Base-by-base conservation (phyloP, 2,888 invertebrate genomes). In the Steinernema carpocapsae region DNA sequence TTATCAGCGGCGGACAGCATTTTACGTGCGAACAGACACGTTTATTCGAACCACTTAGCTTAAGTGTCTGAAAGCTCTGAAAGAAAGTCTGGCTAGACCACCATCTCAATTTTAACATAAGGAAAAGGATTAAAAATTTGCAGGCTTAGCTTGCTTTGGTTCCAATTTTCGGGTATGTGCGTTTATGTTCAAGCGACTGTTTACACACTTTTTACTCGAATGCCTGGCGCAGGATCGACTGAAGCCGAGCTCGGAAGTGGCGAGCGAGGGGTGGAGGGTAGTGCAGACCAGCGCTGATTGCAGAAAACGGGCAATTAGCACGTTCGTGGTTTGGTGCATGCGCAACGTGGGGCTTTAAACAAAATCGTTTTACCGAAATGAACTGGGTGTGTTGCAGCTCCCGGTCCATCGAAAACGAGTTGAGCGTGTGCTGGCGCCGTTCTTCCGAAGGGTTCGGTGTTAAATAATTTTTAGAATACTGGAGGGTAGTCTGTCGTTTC, bases 1-100 rank as follows among this genome's bases (percentile, higher is more conserved):
- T 64, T 64, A 64, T 64, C 64, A 64, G 17, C 48, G 48, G 37
- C 32, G 29, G 29, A 29, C 64, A 64, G 32, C 64, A 64, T 64
- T 64, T 32, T 32, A 26, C 32, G 29, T 32, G 64, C 64, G 19
- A 48, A 48, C n/a, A 48, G 48, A 17, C 17, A 48, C 48, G 14
- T 48, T 48, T 17, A 17, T 48, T 48, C 14, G 48, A 17, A 19
- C 48, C 48, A 48, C 19, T 48, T 17, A 17, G 17, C 19, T 14
- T 4, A 17, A 19, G 6, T 48, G 48, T 48, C 14, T 48, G 2
- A 14, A 48, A 14, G 19, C 48, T 48, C 14, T 48, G 7, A 22
- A 22, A 64, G 59, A 64, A 64, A 64, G 17, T 14, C 17, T 48
- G 17, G 4, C 48, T 48, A 4, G 19, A 12, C 43, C 10, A 43